Evolutionary conservation across 2,888 invertebrate species (phyloP).

Genomic region (Ormyrus pomaceus): DNA sequence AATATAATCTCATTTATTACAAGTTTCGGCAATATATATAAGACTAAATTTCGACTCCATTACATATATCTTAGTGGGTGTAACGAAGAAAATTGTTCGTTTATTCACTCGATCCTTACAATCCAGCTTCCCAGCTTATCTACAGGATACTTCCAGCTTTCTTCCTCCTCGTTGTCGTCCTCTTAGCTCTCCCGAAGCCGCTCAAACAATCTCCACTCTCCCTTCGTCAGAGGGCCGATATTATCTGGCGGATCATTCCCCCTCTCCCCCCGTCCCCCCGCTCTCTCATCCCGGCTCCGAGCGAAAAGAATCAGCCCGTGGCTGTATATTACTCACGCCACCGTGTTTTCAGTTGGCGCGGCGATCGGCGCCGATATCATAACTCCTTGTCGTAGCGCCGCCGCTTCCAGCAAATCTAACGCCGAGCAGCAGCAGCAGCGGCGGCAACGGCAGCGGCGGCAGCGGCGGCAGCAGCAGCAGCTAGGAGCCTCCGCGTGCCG

Average conservation of each 20-base stretch:
- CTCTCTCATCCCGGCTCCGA: constrained; percentile 46
- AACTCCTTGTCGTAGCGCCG: constrained; percentile 72
- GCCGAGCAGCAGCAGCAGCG: constrained; percentile 68
- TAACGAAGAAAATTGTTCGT: too few relatives aligned
- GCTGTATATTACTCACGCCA: constrained; percentile 75
- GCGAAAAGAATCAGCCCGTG: constrained; percentile 71
- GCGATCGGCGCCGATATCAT: constrained; percentile 75
- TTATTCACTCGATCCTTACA: too few relatives aligned
- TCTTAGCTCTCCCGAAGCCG: background rate
- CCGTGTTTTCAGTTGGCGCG: constrained; percentile 75
- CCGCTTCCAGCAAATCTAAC: constrained; percentile 49
- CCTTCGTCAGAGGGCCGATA: constrained; percentile 62
- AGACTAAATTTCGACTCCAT: too few relatives aligned
- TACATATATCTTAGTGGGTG: too few relatives aligned
- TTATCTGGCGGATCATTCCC: constrained; percentile 73
- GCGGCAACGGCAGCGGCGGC: constrained; percentile 14
- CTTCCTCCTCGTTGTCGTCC: constrained; percentile 1
- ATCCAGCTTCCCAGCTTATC: too few relatives aligned
- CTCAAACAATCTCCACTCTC: constrained; percentile 44
- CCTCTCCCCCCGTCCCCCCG: constrained; percentile 66
- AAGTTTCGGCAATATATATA: too few relatives aligned
- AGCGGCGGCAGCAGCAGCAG: constrained; percentile 61
- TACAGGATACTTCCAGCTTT: too few relatives aligned
- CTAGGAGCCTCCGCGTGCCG: constrained; percentile 53
- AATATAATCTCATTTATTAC: constrained; percentile 2